Conservation (phyloP, 2,888 invertebrate species). For the Aradus depressus region DNA sequence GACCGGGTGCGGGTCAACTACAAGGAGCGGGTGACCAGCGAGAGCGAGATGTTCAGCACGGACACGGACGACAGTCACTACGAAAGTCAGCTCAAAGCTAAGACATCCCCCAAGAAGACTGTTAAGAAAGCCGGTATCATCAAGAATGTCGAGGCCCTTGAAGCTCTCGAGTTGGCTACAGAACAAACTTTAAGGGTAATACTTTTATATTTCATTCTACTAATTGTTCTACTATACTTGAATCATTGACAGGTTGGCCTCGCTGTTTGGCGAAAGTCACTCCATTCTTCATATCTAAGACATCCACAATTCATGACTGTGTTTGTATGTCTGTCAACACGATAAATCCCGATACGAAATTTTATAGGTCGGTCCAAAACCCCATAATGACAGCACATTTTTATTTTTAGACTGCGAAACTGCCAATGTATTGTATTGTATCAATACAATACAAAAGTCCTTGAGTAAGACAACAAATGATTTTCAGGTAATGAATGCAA, state of each 20-base stretch:
- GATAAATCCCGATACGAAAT: too few relatives aligned
- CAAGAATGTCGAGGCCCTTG: slow-evolving; percentile 49
- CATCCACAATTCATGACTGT: too few relatives aligned
- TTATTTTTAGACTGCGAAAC: too few relatives aligned
- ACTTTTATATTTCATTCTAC: neutral
- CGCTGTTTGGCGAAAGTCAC: neutral
- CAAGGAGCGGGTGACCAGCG: slow-evolving; percentile 25
- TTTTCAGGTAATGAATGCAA: too few relatives aligned
- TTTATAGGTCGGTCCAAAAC: too few relatives aligned
- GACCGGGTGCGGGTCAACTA: slow-evolving; percentile 21
- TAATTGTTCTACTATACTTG: slow-evolving; percentile 2
- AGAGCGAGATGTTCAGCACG: slow-evolving; percentile 23
- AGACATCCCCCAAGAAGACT: slow-evolving; percentile 35
- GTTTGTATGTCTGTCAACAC: too few relatives aligned
- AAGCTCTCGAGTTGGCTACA: slow-evolving; percentile 57
- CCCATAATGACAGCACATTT: too few relatives aligned
- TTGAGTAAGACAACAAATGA: too few relatives aligned
- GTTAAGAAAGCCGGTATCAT: slow-evolving; percentile 41
- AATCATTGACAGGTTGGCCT: neutral
- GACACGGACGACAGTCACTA: slow-evolving; percentile 19
- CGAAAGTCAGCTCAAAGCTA: slow-evolving; percentile 27
- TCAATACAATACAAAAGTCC: too few relatives aligned
- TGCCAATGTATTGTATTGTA: too few relatives aligned
- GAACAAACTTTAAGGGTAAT: slow-evolving; percentile 54
- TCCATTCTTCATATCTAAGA: neutral